Evolutionary conservation across 2,797 vertebrate species (phyloP).

Genomic region (Syngnathus rostellatus): DNA sequence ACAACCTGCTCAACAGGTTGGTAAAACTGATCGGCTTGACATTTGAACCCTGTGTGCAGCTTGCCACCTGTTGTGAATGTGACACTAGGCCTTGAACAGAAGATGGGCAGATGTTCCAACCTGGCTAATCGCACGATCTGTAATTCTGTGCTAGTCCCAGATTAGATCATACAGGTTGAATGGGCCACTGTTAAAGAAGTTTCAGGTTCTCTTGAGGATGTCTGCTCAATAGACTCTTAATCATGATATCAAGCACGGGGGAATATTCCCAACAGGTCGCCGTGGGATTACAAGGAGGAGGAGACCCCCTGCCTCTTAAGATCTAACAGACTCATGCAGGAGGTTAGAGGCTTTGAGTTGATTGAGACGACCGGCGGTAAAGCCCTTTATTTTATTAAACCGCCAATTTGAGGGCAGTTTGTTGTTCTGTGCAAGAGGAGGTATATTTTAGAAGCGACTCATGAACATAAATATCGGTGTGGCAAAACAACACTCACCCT

Average conservation of each 20-base stretch:
- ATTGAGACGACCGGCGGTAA: conserved; percentile 40
- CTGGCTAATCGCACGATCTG: conserved; percentile 38
- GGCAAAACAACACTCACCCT: conserved; percentile 74
- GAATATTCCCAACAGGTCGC: background rate
- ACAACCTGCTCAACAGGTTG: conserved; percentile 15
- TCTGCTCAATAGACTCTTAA: background rate
- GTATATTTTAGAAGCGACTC: too few species aligned
- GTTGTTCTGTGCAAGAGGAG: background rate
- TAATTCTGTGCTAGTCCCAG: conserved; percentile 13
- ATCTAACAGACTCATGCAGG: conserved; percentile 23
- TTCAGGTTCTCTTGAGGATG: background rate
- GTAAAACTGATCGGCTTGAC: conserved; percentile 30
- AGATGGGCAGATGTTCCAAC: conserved; percentile 30
- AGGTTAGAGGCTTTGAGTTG: conserved; percentile 35
- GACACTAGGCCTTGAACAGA: conserved; percentile 25
- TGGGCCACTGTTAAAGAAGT: conserved; percentile 9
- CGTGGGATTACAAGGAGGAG: conserved; percentile 17
- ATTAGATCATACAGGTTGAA: conserved; percentile 49
- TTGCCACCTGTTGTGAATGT: conserved; percentile 19
- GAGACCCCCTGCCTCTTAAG: conserved; percentile 7
- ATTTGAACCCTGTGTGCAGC: conserved; percentile 11
- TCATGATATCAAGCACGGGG: too few species aligned
- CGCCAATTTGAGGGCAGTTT: conserved; percentile 17
- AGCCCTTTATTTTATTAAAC: conserved; percentile 55
- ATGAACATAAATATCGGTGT: background rate